phyloP scores from a whole-genome alignment of 2,797 vertebrate genomes.

The Mus caroli region DNA sequence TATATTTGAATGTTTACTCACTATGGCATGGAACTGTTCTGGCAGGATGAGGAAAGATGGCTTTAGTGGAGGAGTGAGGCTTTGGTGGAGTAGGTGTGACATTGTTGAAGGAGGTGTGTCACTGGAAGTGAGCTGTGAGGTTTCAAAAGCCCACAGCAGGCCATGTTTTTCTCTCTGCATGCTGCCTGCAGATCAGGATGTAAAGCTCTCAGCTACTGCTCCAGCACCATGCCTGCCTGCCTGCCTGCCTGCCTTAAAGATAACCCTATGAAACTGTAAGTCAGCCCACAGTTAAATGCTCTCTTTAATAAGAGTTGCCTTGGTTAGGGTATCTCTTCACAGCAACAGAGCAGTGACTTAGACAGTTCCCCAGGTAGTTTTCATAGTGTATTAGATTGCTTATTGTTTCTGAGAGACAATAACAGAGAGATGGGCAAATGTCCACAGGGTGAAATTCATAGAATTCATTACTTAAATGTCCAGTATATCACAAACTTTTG shows the following conservation, averaged over 20 bases:
- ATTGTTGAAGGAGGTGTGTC: neutral
- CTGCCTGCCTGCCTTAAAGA: neutral
- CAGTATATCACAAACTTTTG: neutral
- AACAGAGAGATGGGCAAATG: neutral
- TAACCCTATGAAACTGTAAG: neutral
- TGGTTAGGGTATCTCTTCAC: neutral
- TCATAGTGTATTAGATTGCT: neutral
- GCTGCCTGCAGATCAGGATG: neutral
- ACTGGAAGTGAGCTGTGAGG: neutral
- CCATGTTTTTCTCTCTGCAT: too few species aligned
- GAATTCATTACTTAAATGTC: neutral
- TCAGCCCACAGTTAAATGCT: neutral
- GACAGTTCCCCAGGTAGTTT: neutral
- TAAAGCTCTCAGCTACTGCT: neutral
- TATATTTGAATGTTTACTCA: neutral
- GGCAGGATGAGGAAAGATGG: too few species aligned
- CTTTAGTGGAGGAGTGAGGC: neutral
- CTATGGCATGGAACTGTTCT: neutral
- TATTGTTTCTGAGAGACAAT: slow-evolving; percentile 1
- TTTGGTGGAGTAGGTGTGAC: neutral
- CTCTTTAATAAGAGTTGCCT: neutral
- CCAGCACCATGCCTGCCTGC: neutral
- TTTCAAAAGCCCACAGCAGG: neutral
- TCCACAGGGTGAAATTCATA: neutral
- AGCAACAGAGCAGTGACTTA: neutral